phyloP scores from a whole-genome alignment of 2,113 vertebrate species.

The Pteronura brasiliensis region DNA sequence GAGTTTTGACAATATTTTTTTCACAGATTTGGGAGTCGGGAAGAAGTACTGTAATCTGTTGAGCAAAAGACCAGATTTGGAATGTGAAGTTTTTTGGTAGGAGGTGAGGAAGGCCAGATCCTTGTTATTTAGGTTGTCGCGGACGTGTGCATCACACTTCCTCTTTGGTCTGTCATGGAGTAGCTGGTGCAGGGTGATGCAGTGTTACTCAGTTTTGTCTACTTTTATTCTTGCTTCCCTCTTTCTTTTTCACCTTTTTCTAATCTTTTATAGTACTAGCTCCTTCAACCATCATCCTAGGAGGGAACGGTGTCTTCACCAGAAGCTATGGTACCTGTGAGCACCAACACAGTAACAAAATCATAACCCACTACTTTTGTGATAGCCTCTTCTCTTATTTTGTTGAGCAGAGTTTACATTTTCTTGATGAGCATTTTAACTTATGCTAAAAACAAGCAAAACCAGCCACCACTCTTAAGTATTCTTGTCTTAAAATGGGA shows the following conservation, averaged over 20 bases:
- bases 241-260: neutral
- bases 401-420: neutral
- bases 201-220: neutral
- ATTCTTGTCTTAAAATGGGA: conserved; percentile 10
- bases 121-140: neutral
- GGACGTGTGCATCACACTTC: too few relatives aligned
- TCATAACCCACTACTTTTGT: neutral
- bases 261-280: neutral
- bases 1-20: neutral
- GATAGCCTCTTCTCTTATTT: neutral
- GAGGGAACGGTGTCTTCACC: neutral
- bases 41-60: neutral
- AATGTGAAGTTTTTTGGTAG: neutral
- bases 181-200: neutral
- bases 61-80: neutral
- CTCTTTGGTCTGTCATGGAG: neutral
- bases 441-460: neutral
- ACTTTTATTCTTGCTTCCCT: neutral
- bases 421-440: neutral
- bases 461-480: neutral
- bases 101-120: neutral
- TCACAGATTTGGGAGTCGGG: neutral
- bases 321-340: neutral
- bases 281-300: neutral
- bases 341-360: neutral